phyloP scores from a whole-genome alignment of 2,797 vertebrate genomes.

The Sebastolobus altivelis region DNA sequence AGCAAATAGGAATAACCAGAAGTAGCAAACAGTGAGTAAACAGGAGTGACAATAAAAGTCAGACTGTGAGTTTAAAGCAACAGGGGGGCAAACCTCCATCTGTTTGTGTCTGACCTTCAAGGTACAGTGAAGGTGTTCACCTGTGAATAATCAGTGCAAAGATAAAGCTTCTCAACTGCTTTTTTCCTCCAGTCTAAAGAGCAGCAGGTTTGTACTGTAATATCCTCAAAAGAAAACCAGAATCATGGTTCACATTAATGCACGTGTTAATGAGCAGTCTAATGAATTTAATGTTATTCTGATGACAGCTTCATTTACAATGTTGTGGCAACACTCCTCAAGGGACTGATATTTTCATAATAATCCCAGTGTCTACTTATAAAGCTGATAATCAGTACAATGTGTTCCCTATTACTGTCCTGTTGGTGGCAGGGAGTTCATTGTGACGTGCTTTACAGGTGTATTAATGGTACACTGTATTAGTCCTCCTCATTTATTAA shows the following conservation, averaged over 20 bases:
- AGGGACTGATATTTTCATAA: neutral
- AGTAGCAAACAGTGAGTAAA: neutral
- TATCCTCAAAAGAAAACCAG: neutral
- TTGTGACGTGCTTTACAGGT: neutral
- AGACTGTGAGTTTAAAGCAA: slow-evolving; percentile 20
- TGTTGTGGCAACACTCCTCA: neutral
- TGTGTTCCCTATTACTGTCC: neutral
- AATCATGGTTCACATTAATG: neutral
- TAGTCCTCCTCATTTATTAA: neutral
- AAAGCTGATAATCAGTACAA: neutral
- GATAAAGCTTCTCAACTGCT: neutral
- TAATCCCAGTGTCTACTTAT: neutral
- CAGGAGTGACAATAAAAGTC: slow-evolving; percentile 36
- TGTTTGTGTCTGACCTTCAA: slow-evolving; percentile 54
- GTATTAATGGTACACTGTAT: neutral
- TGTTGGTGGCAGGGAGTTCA: neutral
- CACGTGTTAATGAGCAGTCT: neutral
- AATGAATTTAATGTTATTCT: neutral
- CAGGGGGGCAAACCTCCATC: slow-evolving; percentile 39
- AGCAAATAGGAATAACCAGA: neutral
- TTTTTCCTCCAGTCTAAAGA: neutral
- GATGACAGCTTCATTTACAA: neutral
- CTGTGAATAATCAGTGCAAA: slow-evolving; percentile 27
- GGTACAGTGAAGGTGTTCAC: slow-evolving; percentile 20
- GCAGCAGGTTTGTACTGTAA: neutral